These are phyloP conservation scores for Enteromius mattozi DNA, from an alignment of 2,797 vertebrate species.

Conservation along the genomic window DNA sequence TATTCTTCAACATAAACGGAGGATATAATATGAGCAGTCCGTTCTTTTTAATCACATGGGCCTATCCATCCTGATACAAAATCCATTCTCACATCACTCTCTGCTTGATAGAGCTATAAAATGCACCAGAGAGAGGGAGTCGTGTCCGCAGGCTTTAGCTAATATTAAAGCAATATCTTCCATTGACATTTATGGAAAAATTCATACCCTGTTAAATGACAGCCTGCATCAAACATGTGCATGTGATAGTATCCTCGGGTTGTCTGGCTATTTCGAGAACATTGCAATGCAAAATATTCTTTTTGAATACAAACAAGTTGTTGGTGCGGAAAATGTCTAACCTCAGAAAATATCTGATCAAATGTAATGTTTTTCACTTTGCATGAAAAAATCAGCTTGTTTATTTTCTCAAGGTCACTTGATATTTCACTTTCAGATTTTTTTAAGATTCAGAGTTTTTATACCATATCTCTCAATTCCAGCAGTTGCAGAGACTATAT, in stretches of 20 bases:
- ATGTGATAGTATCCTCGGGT: constrained; percentile 1
- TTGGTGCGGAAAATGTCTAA: background rate
- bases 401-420: background rate
- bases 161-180: constrained; percentile 36
- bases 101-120: constrained; percentile 53
- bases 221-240: constrained; percentile 22
- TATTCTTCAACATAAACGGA: constrained; percentile 15
- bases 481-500: background rate
- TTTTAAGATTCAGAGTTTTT: no score
- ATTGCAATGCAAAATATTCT: background rate
- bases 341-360: background rate
- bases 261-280: background rate
- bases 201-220: constrained; percentile 21
- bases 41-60: background rate
- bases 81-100: constrained; percentile 16
- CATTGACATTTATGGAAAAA: constrained; percentile 47
- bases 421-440: background rate
- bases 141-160: constrained; percentile 21
- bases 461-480: background rate
- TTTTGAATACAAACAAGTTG: constrained; percentile 4
- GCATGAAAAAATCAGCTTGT: background rate
- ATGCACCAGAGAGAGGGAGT: constrained; percentile 1
- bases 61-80: constrained; percentile 38
- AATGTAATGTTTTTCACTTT: background rate
- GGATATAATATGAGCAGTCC: constrained; percentile 12